A percentile compares a stretch with the other conserved stretches of the same genome.
Conservation (phyloP, 35 echinoderm and acorn worm genomes). For the Apostichopus californicus region DNA sequence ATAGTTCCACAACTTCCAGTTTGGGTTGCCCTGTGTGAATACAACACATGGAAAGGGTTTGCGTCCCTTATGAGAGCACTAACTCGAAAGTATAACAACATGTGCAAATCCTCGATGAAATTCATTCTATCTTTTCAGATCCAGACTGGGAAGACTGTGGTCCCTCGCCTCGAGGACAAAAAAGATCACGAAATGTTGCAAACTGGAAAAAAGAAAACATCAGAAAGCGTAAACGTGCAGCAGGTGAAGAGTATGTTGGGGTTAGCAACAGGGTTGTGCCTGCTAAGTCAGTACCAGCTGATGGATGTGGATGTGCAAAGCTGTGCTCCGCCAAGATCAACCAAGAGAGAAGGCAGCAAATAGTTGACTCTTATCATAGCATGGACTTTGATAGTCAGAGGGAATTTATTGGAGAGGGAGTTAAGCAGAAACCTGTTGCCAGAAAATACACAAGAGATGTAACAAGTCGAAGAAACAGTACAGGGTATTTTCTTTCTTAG, state of each 20-base stretch:
- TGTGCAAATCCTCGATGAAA: too few relatives aligned
- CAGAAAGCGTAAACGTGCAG: neutral
- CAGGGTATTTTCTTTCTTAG: neutral
- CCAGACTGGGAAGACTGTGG: neutral
- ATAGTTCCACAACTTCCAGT: too few relatives aligned
- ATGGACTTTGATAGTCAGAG: neutral
- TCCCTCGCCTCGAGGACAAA: neutral
- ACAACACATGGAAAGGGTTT: too few relatives aligned
- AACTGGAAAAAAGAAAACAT: constrained; percentile 2
- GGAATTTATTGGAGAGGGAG: neutral
- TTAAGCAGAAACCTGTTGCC: constrained; percentile 9
- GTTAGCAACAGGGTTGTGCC: too few relatives aligned
- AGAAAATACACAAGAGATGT: neutral
- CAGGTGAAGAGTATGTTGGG: too few relatives aligned
- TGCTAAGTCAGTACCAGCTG: neutral
- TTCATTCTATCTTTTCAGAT: neutral
- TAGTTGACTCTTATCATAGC: neutral
- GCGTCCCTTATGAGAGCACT: too few relatives aligned
- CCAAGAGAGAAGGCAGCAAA: neutral
- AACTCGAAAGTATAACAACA: too few relatives aligned
- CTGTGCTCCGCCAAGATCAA: neutral
- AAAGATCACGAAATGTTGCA: constrained; percentile 21
- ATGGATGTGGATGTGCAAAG: neutral
- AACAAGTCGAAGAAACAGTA: neutral
- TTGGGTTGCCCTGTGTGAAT: too few relatives aligned